Base-by-base conservation (phyloP, 2,888 invertebrate genomes). In the Phyto melanocephala region DNA sequence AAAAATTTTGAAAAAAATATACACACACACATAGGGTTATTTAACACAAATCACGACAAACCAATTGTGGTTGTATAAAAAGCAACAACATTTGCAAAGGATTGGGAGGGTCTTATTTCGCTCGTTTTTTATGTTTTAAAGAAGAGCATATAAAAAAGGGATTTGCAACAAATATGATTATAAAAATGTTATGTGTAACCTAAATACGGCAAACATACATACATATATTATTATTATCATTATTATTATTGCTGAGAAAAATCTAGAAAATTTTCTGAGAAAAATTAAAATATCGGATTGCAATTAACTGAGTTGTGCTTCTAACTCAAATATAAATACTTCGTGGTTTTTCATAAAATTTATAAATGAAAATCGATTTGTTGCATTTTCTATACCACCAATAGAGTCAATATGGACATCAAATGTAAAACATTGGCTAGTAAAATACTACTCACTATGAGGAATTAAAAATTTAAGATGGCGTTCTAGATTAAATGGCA, bases 41-140 rank as follows among this genome's bases (percentile, higher is more conserved):
- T 77, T 62, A 68, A 77, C 62, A 68, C 68, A 77, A 77, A 77
- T 77, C 76, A 77, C 60, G 62, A 68, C 62, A 77, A 60, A 77
- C 68, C 76, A 68, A 77, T 77, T 77, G 60, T 33, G 76, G 68
- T 77, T 54, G 42, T 24, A 60, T 42, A 54, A 47, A 37, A 60
- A 76, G 17, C 24, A 52, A n/a, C 24, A 50, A 22, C 37, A 28
- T 10, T 11, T 45, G 24, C 6, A n/a, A 7, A 42, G 13, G 22
- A 22, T 15, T 56, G 6, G 24, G 24, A 40, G 42, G 50, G 60
- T 58, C 58, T 50, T n/a, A 58, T 40, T 54, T 45, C 6, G 6
- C 6, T 28, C 28, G 2, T 37, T 37, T 47, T 47, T 22, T 45
- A 13, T 13, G 22, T 47, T 63, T 47, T 17, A 1, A 11, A 62